Base-by-base conservation (phyloP, 2,113 vertebrate genomes). In the Perccottus glenii region DNA sequence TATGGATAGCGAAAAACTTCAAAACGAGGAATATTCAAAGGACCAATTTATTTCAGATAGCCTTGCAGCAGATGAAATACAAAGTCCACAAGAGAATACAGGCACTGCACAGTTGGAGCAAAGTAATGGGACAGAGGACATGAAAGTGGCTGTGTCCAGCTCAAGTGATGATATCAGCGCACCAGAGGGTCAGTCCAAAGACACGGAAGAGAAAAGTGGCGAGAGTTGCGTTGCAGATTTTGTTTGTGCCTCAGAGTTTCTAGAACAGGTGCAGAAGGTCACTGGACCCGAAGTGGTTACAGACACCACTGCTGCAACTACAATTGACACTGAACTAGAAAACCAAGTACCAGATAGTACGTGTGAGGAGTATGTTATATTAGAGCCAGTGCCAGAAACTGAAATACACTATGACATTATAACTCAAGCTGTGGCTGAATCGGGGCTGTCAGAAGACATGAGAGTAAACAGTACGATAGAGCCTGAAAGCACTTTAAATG, bases 341-440 rank as follows among this genome's bases (percentile, higher is more conserved):
- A 15, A 14, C 32, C 51, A 33, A 7, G 11, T 70, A 27, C 58
- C 82, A 47, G 75, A 79, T 35, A 59, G 75, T 45, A 38, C 76
- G 35, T 66, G 81, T 52, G 76, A 89, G 19, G 66, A 79, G 56
- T 87, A 81, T 60, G 59, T 91, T n/a, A 82, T 89, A 45, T 70
- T 90, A 12, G 81, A 88, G 19, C 78, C 85, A 2, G 66, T 91
- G 40, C 73, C 70, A 8, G 70, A 66, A 15, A 73, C 9, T 48
- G 61, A 84, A 53, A 75, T 85, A 43, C 64, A 51, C 51, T 81
- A 85, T 14, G 89, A 91, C 63, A 91, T 91, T 0, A 62, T 90
- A 47, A 90, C 84, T 61, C 88, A 85, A 53, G 90, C 87, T 46
- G 86, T 75, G 0, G 82, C 86, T 1, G 81, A 84, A 62, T 91